Conservation (phyloP, 2,113 vertebrate species). For the Chloebia gouldiae region DNA sequence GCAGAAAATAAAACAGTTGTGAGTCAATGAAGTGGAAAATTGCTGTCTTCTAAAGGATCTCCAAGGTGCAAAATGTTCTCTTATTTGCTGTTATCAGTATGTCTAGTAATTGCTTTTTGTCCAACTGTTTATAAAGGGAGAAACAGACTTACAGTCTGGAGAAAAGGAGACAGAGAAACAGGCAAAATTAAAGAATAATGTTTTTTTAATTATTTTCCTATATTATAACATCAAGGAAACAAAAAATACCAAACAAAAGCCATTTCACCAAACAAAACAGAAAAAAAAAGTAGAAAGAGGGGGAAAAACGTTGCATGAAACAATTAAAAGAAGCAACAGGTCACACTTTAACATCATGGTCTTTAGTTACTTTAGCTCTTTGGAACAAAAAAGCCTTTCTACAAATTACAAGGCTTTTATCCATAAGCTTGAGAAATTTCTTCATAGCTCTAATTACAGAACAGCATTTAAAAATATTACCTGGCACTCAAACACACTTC, state of each 20-base stretch:
- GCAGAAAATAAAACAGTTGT: constrained; percentile 49
- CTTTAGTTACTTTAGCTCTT: background rate
- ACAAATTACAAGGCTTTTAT: background rate
- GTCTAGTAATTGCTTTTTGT: constrained; percentile 56
- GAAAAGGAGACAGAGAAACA: background rate
- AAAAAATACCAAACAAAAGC: background rate
- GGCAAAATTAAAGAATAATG: background rate
- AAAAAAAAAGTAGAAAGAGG: background rate
- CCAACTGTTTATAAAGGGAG: background rate
- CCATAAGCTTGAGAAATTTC: background rate
- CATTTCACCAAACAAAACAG: background rate
- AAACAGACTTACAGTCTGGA: constrained; percentile 2
- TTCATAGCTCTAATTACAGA: background rate
- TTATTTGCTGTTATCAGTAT: constrained; percentile 49
- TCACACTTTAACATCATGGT: background rate
- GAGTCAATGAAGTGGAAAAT: constrained; percentile 61
- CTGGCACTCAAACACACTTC: background rate
- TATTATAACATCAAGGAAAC: background rate
- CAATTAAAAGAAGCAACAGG: background rate
- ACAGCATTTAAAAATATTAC: background rate
- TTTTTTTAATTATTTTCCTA: background rate
- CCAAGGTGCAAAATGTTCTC: constrained; percentile 42
- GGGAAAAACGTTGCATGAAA: background rate
- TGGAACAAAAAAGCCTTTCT: background rate
- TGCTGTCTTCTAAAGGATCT: constrained; percentile 42